phyloP scores from a whole-genome alignment of 2,113 vertebrate genomes.

The Epinephelus fuscoguttatus region DNA sequence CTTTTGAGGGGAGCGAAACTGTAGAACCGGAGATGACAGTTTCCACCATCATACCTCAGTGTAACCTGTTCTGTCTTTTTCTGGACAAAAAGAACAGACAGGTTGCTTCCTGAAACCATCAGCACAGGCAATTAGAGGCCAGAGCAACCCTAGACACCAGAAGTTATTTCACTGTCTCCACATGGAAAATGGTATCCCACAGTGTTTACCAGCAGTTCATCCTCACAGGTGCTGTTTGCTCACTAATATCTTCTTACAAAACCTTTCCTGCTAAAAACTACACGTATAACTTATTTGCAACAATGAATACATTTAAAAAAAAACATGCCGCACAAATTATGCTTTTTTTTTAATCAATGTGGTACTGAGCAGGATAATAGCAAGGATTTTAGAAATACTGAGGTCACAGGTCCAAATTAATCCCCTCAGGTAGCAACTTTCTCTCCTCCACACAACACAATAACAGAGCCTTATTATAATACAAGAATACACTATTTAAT shows the following conservation, averaged over 20 bases:
- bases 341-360: background rate
- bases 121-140: constrained; percentile 34
- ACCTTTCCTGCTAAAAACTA: background rate
- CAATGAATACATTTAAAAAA: background rate
- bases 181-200: constrained; percentile 13
- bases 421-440: background rate
- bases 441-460: background rate
- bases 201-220: constrained; percentile 11
- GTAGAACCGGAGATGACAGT: constrained; percentile 18
- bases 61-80: constrained; percentile 1
- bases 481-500: background rate
- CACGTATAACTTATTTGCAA: background rate
- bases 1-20: constrained; percentile 3
- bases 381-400: background rate
- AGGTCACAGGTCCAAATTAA: background rate
- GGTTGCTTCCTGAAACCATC: constrained; percentile 28
- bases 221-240: constrained; percentile 15
- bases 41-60: constrained; percentile 11
- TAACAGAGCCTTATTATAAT: background rate
- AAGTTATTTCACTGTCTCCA: constrained; percentile 16
- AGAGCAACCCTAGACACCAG: constrained; percentile 10
- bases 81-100: background rate
- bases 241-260: constrained; percentile 15
- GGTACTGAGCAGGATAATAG: background rate
- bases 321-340: background rate